These are phyloP conservation scores for Apogon talboti DNA, from an alignment of 2,797 vertebrate genomes.

Conservation along the genomic window DNA sequence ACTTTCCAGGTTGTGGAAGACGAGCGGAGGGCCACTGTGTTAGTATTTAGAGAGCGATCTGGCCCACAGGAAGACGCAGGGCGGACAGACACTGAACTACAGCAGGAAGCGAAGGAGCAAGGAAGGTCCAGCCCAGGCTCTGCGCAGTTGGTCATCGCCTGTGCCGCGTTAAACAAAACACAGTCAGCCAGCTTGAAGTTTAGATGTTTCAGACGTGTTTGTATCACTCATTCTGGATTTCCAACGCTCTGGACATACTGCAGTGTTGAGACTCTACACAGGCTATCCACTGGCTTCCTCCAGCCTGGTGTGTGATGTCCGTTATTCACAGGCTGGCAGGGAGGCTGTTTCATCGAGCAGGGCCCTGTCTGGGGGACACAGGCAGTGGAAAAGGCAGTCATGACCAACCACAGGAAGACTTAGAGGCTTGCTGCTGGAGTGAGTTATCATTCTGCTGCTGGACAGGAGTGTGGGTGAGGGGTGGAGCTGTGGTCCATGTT, in stretches of 20 bases:
- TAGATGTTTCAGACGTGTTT: constrained; percentile 10
- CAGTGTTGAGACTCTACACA: constrained; percentile 40
- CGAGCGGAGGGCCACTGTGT: constrained; percentile 22
- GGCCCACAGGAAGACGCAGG: constrained; percentile 81
- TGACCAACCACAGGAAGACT: constrained; percentile 77
- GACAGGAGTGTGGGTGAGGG: constrained; percentile 39
- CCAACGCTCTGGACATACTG: constrained; percentile 10
- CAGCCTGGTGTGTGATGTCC: constrained; percentile 73
- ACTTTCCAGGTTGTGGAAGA: constrained; percentile 26
- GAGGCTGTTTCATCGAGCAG: constrained; percentile 79
- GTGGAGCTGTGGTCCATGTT: constrained; percentile 40
- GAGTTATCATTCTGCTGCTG: constrained; percentile 70
- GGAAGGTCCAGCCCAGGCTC: constrained; percentile 72
- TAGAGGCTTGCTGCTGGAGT: constrained; percentile 77
- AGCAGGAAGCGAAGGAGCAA: constrained; percentile 81
- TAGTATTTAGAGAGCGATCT: constrained; percentile 48
- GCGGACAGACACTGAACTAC: constrained; percentile 63
- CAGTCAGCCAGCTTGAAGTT: constrained; percentile 21
- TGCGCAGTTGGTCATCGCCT: constrained; percentile 50
- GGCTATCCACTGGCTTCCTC: constrained; percentile 40
- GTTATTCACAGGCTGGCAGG: constrained; percentile 82
- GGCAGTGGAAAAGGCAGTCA: constrained; percentile 66
- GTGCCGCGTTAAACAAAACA: constrained; percentile 38
- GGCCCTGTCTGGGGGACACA: constrained; percentile 75
- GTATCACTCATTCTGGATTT: constrained; percentile 33